Conservation (phyloP, 2,113 vertebrate genomes). For the Uria aalge region DNA sequence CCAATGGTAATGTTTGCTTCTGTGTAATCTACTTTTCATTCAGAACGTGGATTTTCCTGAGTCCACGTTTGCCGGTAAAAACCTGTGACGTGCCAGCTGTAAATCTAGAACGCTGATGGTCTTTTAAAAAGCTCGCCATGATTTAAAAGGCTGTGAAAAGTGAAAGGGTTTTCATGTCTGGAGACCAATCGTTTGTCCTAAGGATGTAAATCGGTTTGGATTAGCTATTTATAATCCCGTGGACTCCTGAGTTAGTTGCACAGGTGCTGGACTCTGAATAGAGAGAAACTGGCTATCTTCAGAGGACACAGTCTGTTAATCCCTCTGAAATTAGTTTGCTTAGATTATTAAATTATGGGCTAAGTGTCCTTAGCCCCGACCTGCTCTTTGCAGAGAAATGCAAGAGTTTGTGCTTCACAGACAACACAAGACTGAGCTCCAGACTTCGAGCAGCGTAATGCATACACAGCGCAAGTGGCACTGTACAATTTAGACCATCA, state of each 20-base stretch:
- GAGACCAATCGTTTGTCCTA: conserved; percentile 11
- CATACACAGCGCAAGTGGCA: neutral
- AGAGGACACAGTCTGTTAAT: neutral
- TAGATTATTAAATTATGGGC: neutral
- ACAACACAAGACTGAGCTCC: neutral
- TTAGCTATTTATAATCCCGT: conserved; percentile 1
- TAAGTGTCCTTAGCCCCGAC: neutral
- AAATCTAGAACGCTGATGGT: conserved; percentile 2
- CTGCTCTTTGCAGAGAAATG: neutral
- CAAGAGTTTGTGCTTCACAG: neutral
- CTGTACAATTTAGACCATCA: neutral
- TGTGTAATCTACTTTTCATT: neutral
- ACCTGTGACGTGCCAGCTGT: conserved; percentile 35
- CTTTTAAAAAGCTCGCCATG: conserved; percentile 7
- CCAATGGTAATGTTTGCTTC: neutral
- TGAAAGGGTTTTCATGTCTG: conserved; percentile 15
- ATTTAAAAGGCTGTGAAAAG: conserved; percentile 11
- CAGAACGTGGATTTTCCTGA: conserved; percentile 30
- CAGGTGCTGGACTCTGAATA: neutral
- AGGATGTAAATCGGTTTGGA: neutral
- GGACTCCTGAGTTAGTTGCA: neutral
- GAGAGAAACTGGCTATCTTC: neutral
- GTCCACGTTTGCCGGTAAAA: conserved; percentile 12
- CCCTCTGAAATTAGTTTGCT: neutral
- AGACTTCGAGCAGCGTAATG: neutral